These are phyloP conservation scores for Polydrusus cervinus DNA, from an alignment of 2,888 invertebrate species.

Conservation along the genomic window DNA sequence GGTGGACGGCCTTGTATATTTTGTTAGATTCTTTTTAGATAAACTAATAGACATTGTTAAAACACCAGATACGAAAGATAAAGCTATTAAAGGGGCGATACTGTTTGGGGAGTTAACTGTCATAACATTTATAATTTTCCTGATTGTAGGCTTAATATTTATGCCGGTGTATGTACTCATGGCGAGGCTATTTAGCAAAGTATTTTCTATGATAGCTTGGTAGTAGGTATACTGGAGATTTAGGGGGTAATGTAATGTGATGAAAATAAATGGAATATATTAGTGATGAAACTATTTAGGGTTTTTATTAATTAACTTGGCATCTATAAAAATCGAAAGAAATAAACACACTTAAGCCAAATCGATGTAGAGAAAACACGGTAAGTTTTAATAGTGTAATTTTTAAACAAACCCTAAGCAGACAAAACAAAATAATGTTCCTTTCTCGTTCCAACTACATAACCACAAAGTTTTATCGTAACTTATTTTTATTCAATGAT, in stretches of 20 bases:
- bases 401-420: too few species aligned
- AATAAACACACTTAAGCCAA: too few species aligned
- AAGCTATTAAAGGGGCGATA: constrained; percentile 62
- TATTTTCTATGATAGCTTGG: constrained; percentile 61
- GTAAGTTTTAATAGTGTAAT: too few species aligned
- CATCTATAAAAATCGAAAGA: too few species aligned
- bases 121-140: constrained; percentile 63
- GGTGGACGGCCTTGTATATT: constrained; percentile 64
- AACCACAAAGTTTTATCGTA: too few species aligned
- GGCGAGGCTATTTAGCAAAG: constrained; percentile 58
- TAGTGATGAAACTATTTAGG: not conserved
- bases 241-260: constrained; percentile 18
- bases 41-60: constrained; percentile 67
- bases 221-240: constrained; percentile 37
- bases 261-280: not conserved
- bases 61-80: constrained; percentile 61
- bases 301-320: not conserved
- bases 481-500: too few species aligned
- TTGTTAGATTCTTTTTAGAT: constrained; percentile 66
- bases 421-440: too few species aligned
- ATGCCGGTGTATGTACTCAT: constrained; percentile 64
- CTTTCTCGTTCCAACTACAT: too few species aligned
- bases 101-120: constrained; percentile 65
- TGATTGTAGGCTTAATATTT: constrained; percentile 66
- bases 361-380: too few species aligned